Percentiles rank a stretch among this genome's conserved stretches.
Evolutionary conservation across 1,140 invertebrate species (phyloP).

Genomic region (Papilio polytes): DNA sequence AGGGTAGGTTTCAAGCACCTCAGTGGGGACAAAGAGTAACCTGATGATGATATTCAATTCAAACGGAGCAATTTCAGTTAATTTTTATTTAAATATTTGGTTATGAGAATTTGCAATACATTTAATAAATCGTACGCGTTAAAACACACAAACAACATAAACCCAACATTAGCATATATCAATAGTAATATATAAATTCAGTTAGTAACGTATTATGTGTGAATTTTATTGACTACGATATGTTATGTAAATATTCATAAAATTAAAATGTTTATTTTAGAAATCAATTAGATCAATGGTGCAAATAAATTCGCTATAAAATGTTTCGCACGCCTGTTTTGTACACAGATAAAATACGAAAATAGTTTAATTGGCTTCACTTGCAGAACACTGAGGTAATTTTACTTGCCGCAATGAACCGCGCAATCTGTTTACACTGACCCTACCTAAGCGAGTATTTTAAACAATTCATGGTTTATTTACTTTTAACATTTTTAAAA

Average conservation of each 20-base stretch:
- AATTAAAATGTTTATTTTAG: background rate
- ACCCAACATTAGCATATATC: too few species aligned
- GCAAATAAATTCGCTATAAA: background rate
- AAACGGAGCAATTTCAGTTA: too few species aligned
- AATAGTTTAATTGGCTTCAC: conserved; percentile 37
- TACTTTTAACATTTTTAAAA: conserved; percentile 6
- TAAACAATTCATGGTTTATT: conserved; percentile 30
- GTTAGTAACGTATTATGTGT: background rate
- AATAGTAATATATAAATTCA: background rate
- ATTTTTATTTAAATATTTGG: too few species aligned
- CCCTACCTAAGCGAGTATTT: conserved; percentile 29
- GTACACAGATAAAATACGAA: conserved; percentile 35
- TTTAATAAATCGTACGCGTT: too few species aligned
- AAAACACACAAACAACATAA: too few species aligned
- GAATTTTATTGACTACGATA: background rate
- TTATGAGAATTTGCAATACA: too few species aligned
- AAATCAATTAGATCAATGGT: background rate
- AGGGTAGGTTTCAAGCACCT: too few species aligned
- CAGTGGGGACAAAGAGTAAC: too few species aligned
- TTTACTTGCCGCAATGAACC: conserved; percentile 23
- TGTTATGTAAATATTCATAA: background rate
- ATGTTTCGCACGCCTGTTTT: conserved; percentile 29
- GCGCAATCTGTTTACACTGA: conserved; percentile 23
- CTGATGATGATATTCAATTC: too few species aligned
- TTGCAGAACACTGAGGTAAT: conserved; percentile 37